Evolutionary conservation across 2,888 invertebrate species (phyloP).

Genomic region (Rhodophaea formosa): DNA sequence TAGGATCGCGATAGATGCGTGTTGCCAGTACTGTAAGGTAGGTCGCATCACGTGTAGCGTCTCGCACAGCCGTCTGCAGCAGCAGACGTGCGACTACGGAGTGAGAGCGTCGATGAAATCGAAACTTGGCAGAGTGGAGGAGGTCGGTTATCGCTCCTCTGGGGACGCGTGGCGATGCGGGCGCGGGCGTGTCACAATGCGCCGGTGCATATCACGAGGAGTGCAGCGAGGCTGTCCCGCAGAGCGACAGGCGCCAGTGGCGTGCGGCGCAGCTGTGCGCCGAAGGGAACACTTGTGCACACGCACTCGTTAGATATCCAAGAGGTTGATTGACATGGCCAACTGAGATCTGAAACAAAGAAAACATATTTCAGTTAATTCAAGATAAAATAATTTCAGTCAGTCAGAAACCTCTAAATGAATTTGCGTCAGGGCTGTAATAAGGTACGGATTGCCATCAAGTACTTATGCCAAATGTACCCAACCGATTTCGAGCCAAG

Average conservation of each 20-base stretch:
- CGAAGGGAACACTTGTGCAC: constrained; percentile 9
- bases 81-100: constrained; percentile 63
- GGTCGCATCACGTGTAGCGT: constrained; percentile 30
- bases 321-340: constrained; percentile 9
- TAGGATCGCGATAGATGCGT: constrained; percentile 37
- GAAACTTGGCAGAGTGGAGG: constrained; percentile 64
- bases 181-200: constrained; percentile 55
- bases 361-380: constrained; percentile 25
- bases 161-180: constrained; percentile 43
- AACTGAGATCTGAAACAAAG: constrained; percentile 40
- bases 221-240: background rate
- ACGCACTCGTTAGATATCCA: constrained; percentile 28
- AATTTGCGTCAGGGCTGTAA: background rate
- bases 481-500: background rate
- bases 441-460: background rate
- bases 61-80: constrained; percentile 53
- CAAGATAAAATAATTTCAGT: background rate
- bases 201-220: constrained; percentile 48
- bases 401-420: background rate
- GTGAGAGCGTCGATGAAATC: constrained; percentile 62
- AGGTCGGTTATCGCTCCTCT: constrained; percentile 65
- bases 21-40: constrained; percentile 33
- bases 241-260: background rate
- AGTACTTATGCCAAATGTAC: background rate
- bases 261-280: constrained; percentile 19